Evolutionary conservation across 92 coral and sea anemone species (phyloP), one percentile per base, ranked within the genome.

Genomic region (Metridium senile): DNA sequence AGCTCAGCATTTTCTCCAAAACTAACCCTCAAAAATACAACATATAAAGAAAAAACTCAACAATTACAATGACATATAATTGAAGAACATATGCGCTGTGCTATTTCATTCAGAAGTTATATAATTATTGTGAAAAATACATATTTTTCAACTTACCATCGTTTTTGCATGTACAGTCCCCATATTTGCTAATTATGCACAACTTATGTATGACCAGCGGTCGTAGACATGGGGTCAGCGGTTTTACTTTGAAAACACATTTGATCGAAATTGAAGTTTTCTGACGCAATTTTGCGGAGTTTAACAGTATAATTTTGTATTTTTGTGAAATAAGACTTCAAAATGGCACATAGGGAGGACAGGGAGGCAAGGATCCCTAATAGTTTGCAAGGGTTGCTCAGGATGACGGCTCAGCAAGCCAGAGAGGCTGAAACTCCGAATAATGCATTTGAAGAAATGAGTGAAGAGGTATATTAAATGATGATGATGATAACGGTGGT

Each of bases 321-420:
- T 61, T 21, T 61, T 26, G 13, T 61, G 23, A 61, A 8, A 61
- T 2, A 61, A 61, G 66, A 23, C 17, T 27, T 34, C 10, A 33
- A 20, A 25, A 65, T 76, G 72, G 33, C 68, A 25, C 76, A 54
- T 18, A 67, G 61, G 3, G 69, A 34, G 4, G 63, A 66, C 21
- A 20, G 73, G 17, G 32, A 75, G 26, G 63, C 49, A 57, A 73
- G 56, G 34, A 58, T 64, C 21, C 92, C 86, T 33, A 82, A 81
- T 10, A 85, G 75, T 58, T 58, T 89, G 53, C 89, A 89, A 77
- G 91, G 90, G 21, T 57, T 91, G 22, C 85, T 91, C 3, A 81
- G 77, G 65, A 57, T 91, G 75, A 80, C 91, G 3, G 71, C 86
- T 30, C 79, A 77, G 20, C 34, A 78, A 45, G 74, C 83, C 28